These are phyloP conservation scores for Gymnopithys bicolor DNA, from an alignment of 2,797 vertebrate species.

Conservation along the genomic window DNA sequence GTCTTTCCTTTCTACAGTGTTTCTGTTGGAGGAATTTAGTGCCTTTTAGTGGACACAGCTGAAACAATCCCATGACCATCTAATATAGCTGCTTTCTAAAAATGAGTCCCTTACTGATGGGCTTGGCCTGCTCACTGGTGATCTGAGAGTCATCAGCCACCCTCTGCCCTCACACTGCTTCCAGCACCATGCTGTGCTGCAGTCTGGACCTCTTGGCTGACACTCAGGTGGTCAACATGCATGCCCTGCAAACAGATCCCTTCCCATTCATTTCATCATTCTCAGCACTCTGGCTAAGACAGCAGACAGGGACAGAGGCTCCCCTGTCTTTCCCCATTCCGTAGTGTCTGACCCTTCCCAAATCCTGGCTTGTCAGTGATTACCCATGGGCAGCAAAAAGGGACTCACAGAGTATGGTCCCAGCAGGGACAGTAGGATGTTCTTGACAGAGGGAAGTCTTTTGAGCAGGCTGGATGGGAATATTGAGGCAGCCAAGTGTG, in stretches of 20 bases:
- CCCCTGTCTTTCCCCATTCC: background rate
- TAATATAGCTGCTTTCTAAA: background rate
- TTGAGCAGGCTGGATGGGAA: background rate
- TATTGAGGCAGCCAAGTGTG: background rate
- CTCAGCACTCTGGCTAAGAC: background rate
- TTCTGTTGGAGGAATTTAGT: background rate
- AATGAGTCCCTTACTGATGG: background rate
- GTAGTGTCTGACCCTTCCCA: background rate
- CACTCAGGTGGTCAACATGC: background rate
- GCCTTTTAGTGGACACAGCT: background rate
- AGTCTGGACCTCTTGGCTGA: background rate
- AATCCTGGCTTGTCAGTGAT: background rate
- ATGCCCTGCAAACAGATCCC: background rate
- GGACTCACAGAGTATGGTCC: background rate
- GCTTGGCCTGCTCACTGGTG: fast-evolving
- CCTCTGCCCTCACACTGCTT: background rate
- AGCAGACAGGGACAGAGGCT: background rate
- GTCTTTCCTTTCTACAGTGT: background rate
- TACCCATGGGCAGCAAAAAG: background rate
- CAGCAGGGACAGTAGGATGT: background rate
- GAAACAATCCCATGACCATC: background rate
- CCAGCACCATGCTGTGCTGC: fast-evolving
- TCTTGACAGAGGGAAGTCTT: background rate
- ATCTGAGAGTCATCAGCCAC: background rate
- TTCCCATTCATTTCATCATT: fast-evolving